These are phyloP conservation scores for Leptinotarsa defecta DNA, from an alignment of 1,140 invertebrate genomes.

Conservation along the genomic window DNA sequence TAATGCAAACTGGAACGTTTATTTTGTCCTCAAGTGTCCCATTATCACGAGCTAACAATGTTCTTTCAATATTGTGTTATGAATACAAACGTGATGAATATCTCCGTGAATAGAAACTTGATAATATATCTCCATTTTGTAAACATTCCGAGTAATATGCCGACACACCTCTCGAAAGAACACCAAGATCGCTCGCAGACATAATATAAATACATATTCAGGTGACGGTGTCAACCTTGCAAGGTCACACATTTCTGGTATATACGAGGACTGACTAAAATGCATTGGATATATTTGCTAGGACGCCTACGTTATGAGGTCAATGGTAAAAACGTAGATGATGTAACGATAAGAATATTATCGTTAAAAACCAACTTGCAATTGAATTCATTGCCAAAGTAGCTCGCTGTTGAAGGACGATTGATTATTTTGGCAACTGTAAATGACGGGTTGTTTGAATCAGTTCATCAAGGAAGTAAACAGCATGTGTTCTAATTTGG, in stretches of 20 bases:
- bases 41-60: background rate
- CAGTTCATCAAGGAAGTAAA: no score
- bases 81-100: background rate
- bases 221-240: conserved; percentile 7
- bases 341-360: background rate
- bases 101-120: background rate
- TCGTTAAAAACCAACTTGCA: background rate
- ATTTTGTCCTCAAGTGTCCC: no score
- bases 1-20: no score
- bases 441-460: no score
- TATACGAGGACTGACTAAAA: background rate
- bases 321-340: no score
- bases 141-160: background rate
- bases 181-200: background rate
- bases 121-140: background rate
- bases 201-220: conserved; percentile 2
- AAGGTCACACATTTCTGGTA: background rate
- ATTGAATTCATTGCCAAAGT: background rate
- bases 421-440: no score
- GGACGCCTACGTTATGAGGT: no score
- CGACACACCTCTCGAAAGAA: background rate
- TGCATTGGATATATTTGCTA: background rate
- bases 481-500: no score
- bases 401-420: background rate
- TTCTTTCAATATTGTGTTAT: background rate